A percentile compares a stretch with the other conserved stretches of the same genome.
These are phyloP conservation scores for Stomatorhinus ivindoensis DNA, from an alignment of 2,113 vertebrate species.

Conservation along the genomic window DNA sequence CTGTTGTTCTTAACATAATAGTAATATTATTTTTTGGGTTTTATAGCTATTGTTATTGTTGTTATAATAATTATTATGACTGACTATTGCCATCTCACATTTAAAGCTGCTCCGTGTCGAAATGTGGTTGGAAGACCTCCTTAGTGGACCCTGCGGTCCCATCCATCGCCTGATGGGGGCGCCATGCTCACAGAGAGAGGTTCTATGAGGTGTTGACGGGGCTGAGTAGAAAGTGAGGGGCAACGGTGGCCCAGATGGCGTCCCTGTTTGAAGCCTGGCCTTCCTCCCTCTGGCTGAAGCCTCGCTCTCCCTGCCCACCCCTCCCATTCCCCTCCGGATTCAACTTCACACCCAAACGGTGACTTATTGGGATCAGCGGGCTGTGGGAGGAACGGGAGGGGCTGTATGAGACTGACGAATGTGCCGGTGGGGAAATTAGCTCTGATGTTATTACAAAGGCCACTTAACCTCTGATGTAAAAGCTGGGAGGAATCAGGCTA, in stretches of 20 bases:
- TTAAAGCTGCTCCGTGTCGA: background rate
- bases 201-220: too few relatives aligned
- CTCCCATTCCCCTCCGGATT: background rate
- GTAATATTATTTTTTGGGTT: background rate
- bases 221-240: background rate
- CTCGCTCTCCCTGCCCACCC: background rate
- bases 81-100: background rate
- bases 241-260: constrained; percentile 1
- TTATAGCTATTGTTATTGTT: background rate
- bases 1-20: background rate
- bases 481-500: background rate
- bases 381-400: background rate
- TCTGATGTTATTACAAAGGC: background rate
- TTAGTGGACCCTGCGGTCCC: background rate
- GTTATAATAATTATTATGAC: background rate
- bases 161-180: background rate
- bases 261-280: constrained; percentile 18
- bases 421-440: background rate
- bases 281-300: constrained; percentile 8
- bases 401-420: background rate
- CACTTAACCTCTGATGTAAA: background rate
- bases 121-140: background rate
- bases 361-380: background rate
- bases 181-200: background rate
- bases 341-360: background rate